Conservation (phyloP, 2,113 vertebrate genomes). For the Peucedramus taeniatus region DNA sequence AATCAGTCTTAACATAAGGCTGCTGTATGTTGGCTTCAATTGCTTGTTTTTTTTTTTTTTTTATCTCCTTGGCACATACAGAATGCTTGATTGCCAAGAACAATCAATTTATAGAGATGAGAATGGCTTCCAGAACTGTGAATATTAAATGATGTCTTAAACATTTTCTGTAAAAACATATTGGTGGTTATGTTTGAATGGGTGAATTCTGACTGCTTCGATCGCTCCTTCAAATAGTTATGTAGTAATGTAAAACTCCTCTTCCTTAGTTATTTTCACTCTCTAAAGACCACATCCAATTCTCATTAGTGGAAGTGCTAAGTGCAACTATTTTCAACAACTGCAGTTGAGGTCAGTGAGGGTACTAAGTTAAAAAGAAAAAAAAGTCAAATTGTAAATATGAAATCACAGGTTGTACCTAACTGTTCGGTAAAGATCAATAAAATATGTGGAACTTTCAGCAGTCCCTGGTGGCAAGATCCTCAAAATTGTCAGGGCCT, state of each 20-base stretch:
- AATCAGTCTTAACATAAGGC: slow-evolving; percentile 39
- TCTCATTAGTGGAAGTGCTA: not conserved
- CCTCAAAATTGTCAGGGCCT: not conserved
- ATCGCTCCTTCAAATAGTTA: not conserved
- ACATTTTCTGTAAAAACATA: slow-evolving; percentile 37
- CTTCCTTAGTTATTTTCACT: not conserved
- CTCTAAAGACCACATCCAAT: not conserved
- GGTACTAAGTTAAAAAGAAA: not conserved
- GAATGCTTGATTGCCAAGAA: slow-evolving; percentile 47
- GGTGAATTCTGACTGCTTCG: not conserved
- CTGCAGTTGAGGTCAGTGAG: not conserved
- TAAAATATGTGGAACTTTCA: not conserved
- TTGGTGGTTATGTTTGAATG: slow-evolving; percentile 21
- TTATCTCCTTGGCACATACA: slow-evolving; percentile 4
- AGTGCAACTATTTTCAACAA: not conserved
- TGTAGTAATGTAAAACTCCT: slow-evolving; percentile 14
- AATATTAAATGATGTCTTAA: slow-evolving; percentile 50
- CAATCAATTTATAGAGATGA: slow-evolving; percentile 35
- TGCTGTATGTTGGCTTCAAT: slow-evolving; percentile 30
- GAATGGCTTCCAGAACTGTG: slow-evolving; percentile 1
- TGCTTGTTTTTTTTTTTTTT: not conserved
- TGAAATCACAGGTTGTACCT: not conserved
- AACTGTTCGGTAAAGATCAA: not conserved
- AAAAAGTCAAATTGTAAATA: not conserved
- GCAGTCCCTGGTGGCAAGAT: not conserved